Conservation (phyloP, 2,888 invertebrate genomes). For the Drosophila buzzatii region DNA sequence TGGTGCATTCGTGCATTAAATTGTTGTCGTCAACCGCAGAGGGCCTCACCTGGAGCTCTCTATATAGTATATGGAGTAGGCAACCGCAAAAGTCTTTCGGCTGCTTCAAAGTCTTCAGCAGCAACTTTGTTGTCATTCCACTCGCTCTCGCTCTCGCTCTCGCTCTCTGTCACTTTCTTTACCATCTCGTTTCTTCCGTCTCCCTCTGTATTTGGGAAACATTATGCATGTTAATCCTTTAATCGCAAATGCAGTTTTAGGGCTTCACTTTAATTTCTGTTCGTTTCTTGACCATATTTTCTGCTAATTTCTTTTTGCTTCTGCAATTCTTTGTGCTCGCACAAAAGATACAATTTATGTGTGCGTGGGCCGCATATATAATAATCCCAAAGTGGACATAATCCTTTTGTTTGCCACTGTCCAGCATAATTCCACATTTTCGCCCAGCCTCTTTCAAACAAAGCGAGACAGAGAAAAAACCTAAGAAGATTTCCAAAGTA, state of each 20-base stretch:
- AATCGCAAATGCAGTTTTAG: slow-evolving; percentile 62
- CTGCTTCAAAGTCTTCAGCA: slow-evolving; percentile 64
- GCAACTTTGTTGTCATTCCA: slow-evolving; percentile 64
- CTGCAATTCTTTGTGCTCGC: slow-evolving; percentile 39
- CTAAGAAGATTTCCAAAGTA: slow-evolving; percentile 21
- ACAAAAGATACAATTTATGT: slow-evolving; percentile 52
- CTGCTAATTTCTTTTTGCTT: slow-evolving; percentile 63
- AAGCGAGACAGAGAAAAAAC: slow-evolving; percentile 3
- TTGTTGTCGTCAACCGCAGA: slow-evolving; percentile 66
- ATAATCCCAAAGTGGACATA: slow-evolving; percentile 79
- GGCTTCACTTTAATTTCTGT: slow-evolving; percentile 32
- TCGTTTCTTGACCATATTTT: slow-evolving; percentile 58
- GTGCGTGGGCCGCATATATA: slow-evolving; percentile 57
- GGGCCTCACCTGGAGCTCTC: slow-evolving; percentile 25
- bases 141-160: slow-evolving; percentile 1
- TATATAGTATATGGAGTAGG: neutral
- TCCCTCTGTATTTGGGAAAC: slow-evolving; percentile 67
- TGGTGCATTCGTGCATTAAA: slow-evolving; percentile 75
- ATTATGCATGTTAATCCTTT: slow-evolving; percentile 78
- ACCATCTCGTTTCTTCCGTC: neutral
- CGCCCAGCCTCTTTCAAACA: slow-evolving; percentile 38
- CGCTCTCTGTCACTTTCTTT: slow-evolving; percentile 3
- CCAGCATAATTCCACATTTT: slow-evolving; percentile 60
- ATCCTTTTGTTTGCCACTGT: slow-evolving; percentile 74
- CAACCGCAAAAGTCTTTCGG: slow-evolving; percentile 59